Evolutionary conservation across 2,797 vertebrate genomes (phyloP).

Genomic region (Hemibagrus guttatus): DNA sequence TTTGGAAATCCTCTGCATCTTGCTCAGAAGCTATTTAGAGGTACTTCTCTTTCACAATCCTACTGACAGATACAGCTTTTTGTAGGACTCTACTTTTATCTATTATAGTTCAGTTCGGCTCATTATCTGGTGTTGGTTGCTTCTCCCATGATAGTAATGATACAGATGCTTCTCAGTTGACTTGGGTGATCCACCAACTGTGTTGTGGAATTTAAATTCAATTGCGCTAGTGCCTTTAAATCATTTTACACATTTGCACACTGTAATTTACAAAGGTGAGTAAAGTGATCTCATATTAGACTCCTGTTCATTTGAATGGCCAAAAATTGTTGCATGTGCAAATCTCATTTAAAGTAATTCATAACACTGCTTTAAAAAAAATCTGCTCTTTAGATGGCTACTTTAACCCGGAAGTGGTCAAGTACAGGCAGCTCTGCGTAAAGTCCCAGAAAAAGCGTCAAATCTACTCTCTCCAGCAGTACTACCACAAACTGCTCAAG

Average conservation of each 20-base stretch:
- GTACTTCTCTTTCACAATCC: conserved; percentile 63
- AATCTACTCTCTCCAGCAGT: conserved; percentile 89
- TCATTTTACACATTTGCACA: not conserved
- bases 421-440: conserved; percentile 90
- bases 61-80: not conserved
- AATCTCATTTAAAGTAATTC: not conserved
- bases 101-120: not conserved
- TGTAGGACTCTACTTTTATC: not conserved
- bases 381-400: conserved; percentile 82
- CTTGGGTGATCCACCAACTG: not conserved
- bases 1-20: conserved; percentile 94
- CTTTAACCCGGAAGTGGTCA: conserved; percentile 97
- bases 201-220: not conserved
- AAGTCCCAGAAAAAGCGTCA: conserved; percentile 93
- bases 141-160: not conserved
- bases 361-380: not conserved
- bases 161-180: not conserved
- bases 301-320: not conserved
- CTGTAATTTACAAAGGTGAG: not conserved
- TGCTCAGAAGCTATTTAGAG: conserved; percentile 92
- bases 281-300: not conserved
- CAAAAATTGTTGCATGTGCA: not conserved
- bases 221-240: not conserved
- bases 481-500: conserved; percentile 92
- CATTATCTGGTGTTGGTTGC: no score